Conservation (phyloP, 2,888 invertebrate species). For the Neocrepidodera transversa region DNA sequence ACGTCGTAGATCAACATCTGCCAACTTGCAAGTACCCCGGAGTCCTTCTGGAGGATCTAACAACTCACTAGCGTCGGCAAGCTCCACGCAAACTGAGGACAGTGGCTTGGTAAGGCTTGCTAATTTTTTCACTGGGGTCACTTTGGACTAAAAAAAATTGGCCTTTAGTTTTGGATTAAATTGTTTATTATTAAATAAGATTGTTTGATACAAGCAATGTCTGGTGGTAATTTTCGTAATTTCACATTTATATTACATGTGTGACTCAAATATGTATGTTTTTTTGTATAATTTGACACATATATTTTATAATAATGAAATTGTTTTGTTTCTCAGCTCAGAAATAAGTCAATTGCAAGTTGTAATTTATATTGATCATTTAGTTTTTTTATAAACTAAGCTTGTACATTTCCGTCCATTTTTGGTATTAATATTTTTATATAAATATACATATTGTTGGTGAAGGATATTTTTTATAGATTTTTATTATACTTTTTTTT, state of each 20-base stretch:
- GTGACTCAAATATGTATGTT: no score
- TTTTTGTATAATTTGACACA: no score
- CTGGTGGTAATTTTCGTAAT: no score
- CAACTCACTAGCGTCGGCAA: constrained; percentile 70
- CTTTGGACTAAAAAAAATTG: constrained; percentile 47
- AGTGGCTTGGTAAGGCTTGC: constrained; percentile 79
- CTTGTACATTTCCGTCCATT: constrained; percentile 21
- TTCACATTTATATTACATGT: no score
- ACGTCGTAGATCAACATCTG: constrained; percentile 57
- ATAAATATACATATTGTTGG: constrained; percentile 25
- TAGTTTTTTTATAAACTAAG: constrained; percentile 2
- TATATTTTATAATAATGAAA: no score
- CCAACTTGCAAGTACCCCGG: constrained; percentile 66
- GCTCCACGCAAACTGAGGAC: constrained; percentile 61
- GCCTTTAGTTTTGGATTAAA: neutral
- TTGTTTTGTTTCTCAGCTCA: no score
- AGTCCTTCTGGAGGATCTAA: constrained; percentile 80
- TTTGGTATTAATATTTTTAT: constrained; percentile 21
- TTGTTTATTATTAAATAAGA: no score
- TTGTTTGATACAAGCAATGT: no score
- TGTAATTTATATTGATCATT: no score
- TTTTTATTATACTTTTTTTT: constrained; percentile 25
- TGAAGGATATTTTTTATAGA: constrained; percentile 36
- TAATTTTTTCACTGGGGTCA: constrained; percentile 59
- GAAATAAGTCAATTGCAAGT: no score